These are phyloP conservation scores for Temnothorax curvispinosus DNA, from an alignment of 1,140 invertebrate species.

Conservation along the genomic window DNA sequence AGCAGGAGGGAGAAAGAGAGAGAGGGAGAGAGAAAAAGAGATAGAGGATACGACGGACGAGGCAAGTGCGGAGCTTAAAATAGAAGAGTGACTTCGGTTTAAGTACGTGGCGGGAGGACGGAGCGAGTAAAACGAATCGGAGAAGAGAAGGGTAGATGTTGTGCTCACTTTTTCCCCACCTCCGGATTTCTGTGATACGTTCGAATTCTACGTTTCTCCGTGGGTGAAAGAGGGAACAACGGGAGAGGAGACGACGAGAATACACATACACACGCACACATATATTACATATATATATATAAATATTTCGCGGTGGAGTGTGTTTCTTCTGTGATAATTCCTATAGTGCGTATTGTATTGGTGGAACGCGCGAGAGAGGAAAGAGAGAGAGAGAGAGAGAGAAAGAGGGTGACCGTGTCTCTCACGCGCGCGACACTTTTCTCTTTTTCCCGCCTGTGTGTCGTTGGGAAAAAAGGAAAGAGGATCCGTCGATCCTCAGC, in stretches of 20 bases:
- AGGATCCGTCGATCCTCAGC: constrained; percentile 31
- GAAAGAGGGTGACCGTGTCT: constrained; percentile 3
- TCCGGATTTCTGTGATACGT: constrained; percentile 68
- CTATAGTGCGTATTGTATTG: constrained; percentile 33
- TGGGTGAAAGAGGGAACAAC: constrained; percentile 14
- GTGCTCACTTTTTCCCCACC: constrained; percentile 44
- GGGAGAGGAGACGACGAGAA: neutral
- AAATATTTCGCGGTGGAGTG: constrained; percentile 26
- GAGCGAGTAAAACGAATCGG: constrained; percentile 58
- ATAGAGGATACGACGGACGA: constrained; percentile 56
- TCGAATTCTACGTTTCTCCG: constrained; percentile 62
- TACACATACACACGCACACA: neutral
- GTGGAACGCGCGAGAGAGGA: neutral
- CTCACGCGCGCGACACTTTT: neutral
- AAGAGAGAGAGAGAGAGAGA: too few species aligned
- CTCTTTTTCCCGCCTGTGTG: neutral
- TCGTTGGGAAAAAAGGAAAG: constrained; percentile 16
- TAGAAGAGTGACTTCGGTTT: constrained; percentile 71
- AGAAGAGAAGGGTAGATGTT: constrained; percentile 50
- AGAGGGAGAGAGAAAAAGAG: constrained; percentile 45
- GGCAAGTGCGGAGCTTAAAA: constrained; percentile 70
- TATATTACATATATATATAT: neutral
- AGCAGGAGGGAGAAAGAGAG: constrained; percentile 10
- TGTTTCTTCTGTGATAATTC: constrained; percentile 64
- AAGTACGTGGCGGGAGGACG: constrained; percentile 60